Evolutionary conservation across 1,140 invertebrate genomes (phyloP).

Genomic region (Thereuonema tuberculata): DNA sequence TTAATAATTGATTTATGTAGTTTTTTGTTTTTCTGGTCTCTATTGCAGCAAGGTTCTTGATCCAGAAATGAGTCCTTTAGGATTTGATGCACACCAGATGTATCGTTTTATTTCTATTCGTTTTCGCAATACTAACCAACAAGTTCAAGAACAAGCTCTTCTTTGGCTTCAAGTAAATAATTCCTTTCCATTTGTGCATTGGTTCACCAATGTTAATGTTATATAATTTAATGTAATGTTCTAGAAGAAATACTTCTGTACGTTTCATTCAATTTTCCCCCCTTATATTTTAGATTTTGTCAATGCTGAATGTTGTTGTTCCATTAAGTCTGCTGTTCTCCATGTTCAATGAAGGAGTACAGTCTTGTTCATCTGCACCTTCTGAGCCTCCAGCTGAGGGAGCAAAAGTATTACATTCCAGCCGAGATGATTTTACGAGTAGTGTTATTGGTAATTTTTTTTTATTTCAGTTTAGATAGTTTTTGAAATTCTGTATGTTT

Average conservation of each 20-base stretch:
- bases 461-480: too few species aligned
- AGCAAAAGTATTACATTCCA: background rate
- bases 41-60: constrained; percentile 85
- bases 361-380: constrained; percentile 19
- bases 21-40: too few species aligned
- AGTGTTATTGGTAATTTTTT: background rate
- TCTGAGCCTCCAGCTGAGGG: constrained; percentile 28
- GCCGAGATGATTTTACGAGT: background rate
- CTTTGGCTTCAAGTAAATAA: constrained; percentile 76
- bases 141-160: constrained; percentile 83
- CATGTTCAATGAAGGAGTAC: constrained; percentile 73
- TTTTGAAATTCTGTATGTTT: too few species aligned
- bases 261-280: constrained; percentile 55
- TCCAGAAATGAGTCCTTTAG: constrained; percentile 84
- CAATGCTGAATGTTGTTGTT: constrained; percentile 74
- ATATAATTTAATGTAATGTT: constrained; percentile 40
- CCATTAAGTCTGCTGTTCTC: constrained; percentile 69
- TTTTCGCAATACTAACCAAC: constrained; percentile 67
- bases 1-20: too few species aligned
- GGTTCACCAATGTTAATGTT: background rate
- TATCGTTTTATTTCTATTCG: constrained; percentile 84
- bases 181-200: background rate
- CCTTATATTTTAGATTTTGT: constrained; percentile 47
- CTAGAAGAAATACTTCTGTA: constrained; percentile 88
- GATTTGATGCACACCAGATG: constrained; percentile 84